Base-by-base conservation (phyloP, 2,113 vertebrate species). In the Caranx melampygus region DNA sequence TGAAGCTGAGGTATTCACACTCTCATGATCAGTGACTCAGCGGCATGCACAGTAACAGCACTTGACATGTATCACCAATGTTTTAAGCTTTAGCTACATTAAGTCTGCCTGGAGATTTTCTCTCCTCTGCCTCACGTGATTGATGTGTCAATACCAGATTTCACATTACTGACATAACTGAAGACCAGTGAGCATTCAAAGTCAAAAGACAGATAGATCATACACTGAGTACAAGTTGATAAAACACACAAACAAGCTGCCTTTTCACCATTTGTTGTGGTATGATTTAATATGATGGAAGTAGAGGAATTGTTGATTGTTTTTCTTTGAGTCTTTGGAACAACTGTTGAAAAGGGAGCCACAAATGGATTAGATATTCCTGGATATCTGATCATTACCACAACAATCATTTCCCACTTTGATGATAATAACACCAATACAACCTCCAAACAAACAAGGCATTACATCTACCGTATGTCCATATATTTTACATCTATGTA, bases 281-380 rank as follows among this genome's bases (percentile, higher is more conserved):
- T 11, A 6, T 55, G 31, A 64, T 20, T 31, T 10, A 84, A 85
- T 79, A 5, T 37, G 26, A 54, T n/a, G 35, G 70, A 35, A 75
- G 68, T 42, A 33, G 40, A 5, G 4, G 31, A 33, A 18, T 45
- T 13, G 9, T 2, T 42, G 33, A 54, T 60, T 37, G 33, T 3
- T 40, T 57, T 51, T 51, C 11, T 57, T 59, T 60, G 8, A 47
- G 7, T 58, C 16, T 79, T 81, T 75, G 20, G 78, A 79, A 70
- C 52, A 85, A 79, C 8, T 83, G 85, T 72, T 91, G 87, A 90
- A 91, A 91, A 89, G 89, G 90, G 67, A 89, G 89, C 83, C n/a
- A 55, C 21, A 65, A 14, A 62, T 35, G 6, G 33, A 72, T 40
- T 37, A 9, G 6, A 40, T 60, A 20, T 33, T 63, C 6, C 47